phyloP scores from a whole-genome alignment of 2,888 invertebrate species.

The Lasioglossum morio region DNA sequence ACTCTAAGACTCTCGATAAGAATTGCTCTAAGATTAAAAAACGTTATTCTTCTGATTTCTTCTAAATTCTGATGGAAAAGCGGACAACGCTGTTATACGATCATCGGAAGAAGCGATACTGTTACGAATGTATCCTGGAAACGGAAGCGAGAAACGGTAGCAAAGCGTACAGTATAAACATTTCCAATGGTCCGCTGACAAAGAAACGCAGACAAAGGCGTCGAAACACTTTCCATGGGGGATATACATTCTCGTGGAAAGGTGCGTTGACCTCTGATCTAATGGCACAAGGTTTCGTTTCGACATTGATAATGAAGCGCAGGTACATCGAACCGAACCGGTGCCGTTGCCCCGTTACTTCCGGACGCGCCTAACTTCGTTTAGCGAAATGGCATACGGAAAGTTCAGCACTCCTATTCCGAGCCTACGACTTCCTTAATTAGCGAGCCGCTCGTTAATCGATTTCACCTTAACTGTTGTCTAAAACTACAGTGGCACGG shows the following conservation, averaged over 20 bases:
- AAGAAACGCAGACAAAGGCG: background rate
- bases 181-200: background rate
- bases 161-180: background rate
- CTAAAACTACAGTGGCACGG: background rate
- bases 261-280: background rate
- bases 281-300: constrained; percentile 41
- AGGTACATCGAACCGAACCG: constrained; percentile 54
- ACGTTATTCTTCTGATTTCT: background rate
- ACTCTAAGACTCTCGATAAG: no score
- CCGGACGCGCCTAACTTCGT: constrained; percentile 60
- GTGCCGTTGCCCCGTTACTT: constrained; percentile 50
- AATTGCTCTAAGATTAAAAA: background rate
- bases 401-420: background rate
- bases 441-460: constrained; percentile 7
- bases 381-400: constrained; percentile 31
- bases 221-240: constrained; percentile 2
- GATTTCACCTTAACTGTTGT: constrained; percentile 18
- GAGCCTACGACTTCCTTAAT: constrained; percentile 19
- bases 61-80: background rate
- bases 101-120: background rate
- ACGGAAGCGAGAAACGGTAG: background rate
- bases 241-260: background rate
- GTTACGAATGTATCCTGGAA: background rate
- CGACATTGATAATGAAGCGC: constrained; percentile 69
- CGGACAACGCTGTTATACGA: no score